Evolutionary conservation across 2,888 invertebrate species (phyloP), one percentile per base, ranked within the genome.

Genomic region (Drymonia ruficornis): DNA sequence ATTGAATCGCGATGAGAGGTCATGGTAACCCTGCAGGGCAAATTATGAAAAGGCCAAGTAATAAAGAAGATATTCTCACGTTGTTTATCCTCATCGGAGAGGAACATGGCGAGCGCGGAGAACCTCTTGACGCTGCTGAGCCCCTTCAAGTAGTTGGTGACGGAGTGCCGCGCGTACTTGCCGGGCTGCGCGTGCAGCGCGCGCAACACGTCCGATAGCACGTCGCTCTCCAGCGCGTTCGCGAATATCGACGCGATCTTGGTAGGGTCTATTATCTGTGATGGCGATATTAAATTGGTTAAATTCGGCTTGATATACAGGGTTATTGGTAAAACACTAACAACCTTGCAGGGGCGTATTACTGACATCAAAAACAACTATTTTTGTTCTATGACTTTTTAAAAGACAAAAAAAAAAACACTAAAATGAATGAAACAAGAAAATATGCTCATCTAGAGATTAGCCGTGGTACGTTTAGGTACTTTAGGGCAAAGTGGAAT

Each of bases 171-270:
- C 1, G 82, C 70, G 57, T 86, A 87, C 42, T 90, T 79, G 1
- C 53, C 63, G 65, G 93, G 93, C 68, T 93, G 78, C 13, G 84
- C 81, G 40, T 86, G 85, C 0, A 90, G 59, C 0, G 93, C 77
- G 2, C 81, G 80, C 19, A 96, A 67, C 52, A 96, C 93, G 42
- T 94, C 94, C 6, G 94, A 94, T 4, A 96, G 89, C 1, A 94
- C 89, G 44, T 93, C 89, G 54, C 94, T 94, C 61, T 96, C 96
- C 56, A 96, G 83, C 0, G 95, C 95, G 67, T 95, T 95, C 74
- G 93, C 93, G 80, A 96, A 96, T 63, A 96, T 94, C 0, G 86
- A 80, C 1, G 95, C 94, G 36, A 96, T 87, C 55, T 91, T 91
- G 2, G 80, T 69, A 0, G 95, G 94, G 3, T 93, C 87, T 69